Conservation (phyloP, 2,113 vertebrate genomes). For the Urocitellus parryii region DNA sequence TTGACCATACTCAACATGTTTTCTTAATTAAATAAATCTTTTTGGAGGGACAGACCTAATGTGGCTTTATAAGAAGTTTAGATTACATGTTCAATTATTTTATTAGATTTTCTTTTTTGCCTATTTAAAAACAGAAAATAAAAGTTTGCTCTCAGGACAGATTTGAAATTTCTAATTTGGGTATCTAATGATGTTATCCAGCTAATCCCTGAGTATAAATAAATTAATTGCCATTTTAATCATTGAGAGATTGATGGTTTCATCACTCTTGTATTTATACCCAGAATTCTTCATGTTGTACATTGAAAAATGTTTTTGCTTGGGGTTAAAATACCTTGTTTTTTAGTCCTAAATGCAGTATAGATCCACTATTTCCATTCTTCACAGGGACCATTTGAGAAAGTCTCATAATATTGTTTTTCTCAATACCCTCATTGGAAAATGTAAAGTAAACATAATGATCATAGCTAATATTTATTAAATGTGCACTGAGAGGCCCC, state of each 20-base stretch:
- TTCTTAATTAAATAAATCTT: conserved; percentile 20
- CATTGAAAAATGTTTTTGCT: conserved; percentile 15
- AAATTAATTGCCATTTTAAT: conserved; percentile 55
- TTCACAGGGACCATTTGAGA: conserved; percentile 3
- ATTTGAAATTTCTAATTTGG: conserved; percentile 55
- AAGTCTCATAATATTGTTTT: not conserved
- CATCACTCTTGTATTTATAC: conserved; percentile 11
- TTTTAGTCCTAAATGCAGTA: not conserved
- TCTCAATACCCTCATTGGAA: not conserved
- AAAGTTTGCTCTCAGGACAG: conserved; percentile 1
- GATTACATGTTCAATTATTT: not conserved
- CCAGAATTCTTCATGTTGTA: not conserved
- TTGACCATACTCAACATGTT: not conserved
- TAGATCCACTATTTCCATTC: not conserved
- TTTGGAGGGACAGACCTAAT: not conserved
- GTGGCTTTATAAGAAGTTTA: conserved; percentile 44
- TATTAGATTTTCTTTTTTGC: conserved; percentile 50
- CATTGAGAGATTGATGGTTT: conserved; percentile 12
- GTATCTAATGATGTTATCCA: not conserved
- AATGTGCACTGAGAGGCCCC: not conserved
- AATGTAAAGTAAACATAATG: conserved; percentile 12
- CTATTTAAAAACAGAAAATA: conserved; percentile 44
- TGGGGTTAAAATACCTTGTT: not conserved
- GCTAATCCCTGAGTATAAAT: not conserved
- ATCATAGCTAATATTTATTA: not conserved